These are phyloP conservation scores for Acromyrmex heyeri DNA, from an alignment of 1,140 invertebrate species.

Conservation along the genomic window DNA sequence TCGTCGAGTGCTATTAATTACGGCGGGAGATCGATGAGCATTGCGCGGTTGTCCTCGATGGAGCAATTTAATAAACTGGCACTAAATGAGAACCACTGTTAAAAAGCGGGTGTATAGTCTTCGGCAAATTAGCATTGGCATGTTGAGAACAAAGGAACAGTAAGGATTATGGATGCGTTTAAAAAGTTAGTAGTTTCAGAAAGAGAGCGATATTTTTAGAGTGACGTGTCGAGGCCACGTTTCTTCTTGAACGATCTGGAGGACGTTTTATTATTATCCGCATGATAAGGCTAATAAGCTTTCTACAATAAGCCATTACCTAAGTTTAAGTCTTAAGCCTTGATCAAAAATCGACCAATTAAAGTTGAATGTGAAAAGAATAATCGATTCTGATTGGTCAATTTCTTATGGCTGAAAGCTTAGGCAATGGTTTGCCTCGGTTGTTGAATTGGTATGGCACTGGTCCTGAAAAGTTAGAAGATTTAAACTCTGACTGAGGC, in stretches of 20 bases:
- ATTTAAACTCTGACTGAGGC: no score
- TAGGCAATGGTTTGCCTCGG: no score
- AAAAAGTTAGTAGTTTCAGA: background rate
- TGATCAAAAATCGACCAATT: no score
- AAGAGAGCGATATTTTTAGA: background rate
- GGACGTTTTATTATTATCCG: background rate
- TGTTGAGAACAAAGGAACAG: background rate
- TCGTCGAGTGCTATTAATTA: slow-evolving; percentile 56
- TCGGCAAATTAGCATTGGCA: background rate
- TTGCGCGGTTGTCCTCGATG: slow-evolving; percentile 31
- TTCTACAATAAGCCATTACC: no score
- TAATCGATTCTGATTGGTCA: no score
- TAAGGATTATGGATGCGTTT: background rate
- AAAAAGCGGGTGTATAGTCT: background rate
- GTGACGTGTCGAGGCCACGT: background rate
- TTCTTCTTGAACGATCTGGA: background rate
- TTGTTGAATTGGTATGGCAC: no score
- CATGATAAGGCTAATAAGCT: background rate
- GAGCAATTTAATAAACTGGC: slow-evolving; percentile 39
- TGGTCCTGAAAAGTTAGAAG: no score
- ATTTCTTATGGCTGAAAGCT: no score
- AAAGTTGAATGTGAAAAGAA: no score
- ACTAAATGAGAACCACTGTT: background rate
- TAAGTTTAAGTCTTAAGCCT: no score
- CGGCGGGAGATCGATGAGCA: slow-evolving; percentile 34